Evolutionary conservation across 1,140 invertebrate genomes (phyloP), one percentile per base, ranked within the genome.

Genomic region (Meloidogyne exigua): DNA sequence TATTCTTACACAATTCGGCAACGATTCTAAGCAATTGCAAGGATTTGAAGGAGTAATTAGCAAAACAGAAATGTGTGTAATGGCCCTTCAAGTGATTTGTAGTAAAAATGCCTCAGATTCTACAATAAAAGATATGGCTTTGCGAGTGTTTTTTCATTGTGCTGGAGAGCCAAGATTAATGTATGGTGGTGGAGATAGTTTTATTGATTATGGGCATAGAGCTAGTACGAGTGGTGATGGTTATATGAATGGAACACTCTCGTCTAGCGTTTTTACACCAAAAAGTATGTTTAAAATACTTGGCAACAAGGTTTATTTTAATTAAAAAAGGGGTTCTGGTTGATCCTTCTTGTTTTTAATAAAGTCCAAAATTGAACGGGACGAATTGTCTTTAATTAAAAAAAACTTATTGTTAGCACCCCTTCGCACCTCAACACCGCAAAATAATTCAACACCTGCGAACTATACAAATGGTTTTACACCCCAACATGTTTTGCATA

Each of bases 11-110:
- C 65, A 69, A 36, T 75, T 63, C 25, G 81, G 80, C 28, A 73
- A 49, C 9, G 80, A 81, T 18, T 81, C 80, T 11, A 83, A 83
- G 26, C 81, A 81, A 71, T 83, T 81, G n/a, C 82, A 81, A 13
- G 70, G 25, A n/a, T 75, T 80, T 18, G 21, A 77, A n/a, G 57
- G 23, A 25, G 32, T 72, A 15, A 36, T 79, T 21, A 28, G 44
- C 13, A 13, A 36, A 7, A 26, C 32, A 15, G 80, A 81, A 18
- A 39, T 81, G 36, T 81, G 80, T 68, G 44, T 74, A 15, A 75
- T 83, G 71, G 80, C 80, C 15, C 21, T 81, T 26, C 68, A 39
- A 63, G 72, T 81, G 1, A 44, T 81, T 23, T 79, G 76, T 28
- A 83, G 69, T 73, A 78, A 81, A 32, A 77, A 64, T 21, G 28